Evolutionary conservation across 2,888 invertebrate species (phyloP).

Genomic region (Agonopterix subpropinquella): DNA sequence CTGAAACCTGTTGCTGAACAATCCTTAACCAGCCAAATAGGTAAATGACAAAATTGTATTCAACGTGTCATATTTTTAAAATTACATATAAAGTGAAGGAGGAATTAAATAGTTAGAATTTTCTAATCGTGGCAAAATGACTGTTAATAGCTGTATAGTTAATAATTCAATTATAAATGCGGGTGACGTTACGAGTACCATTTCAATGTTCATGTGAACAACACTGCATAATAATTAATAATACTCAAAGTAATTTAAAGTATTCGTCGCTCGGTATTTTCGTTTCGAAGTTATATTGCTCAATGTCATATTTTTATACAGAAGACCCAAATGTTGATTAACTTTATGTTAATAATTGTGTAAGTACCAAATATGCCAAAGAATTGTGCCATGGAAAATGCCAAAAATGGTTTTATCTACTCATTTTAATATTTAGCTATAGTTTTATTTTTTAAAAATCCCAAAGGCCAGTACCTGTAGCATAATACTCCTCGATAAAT

Average conservation of each 20-base stretch:
- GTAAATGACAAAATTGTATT: too few species aligned
- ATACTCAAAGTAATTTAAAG: slow-evolving; percentile 36
- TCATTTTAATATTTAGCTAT: slow-evolving; percentile 7
- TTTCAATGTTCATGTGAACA: slow-evolving; percentile 4
- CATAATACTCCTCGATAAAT: slow-evolving; percentile 53
- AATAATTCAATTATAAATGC: neutral
- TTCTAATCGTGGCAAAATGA: too few species aligned
- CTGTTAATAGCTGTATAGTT: neutral
- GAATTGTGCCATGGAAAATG: slow-evolving; percentile 14
- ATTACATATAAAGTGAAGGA: too few species aligned
- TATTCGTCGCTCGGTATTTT: slow-evolving; percentile 67
- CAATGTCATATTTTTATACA: slow-evolving; percentile 53
- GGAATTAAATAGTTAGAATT: too few species aligned
- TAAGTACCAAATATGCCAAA: slow-evolving; percentile 51
- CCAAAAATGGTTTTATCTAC: slow-evolving; percentile 10
- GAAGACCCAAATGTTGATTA: slow-evolving; percentile 32
- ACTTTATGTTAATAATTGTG: slow-evolving; percentile 19
- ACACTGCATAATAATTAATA: slow-evolving; percentile 17
- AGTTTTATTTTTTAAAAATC: slow-evolving; percentile 28
- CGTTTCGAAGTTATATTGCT: slow-evolving; percentile 54
- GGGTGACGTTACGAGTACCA: neutral
- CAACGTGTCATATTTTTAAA: too few species aligned
- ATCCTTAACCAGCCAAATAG: too few species aligned
- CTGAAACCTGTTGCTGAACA: too few species aligned
- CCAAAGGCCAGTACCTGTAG: slow-evolving; percentile 67